These are phyloP conservation scores for Parazoanthus atlanticus DNA, from an alignment of 92 coral and sea anemone species.

Conservation along the genomic window DNA sequence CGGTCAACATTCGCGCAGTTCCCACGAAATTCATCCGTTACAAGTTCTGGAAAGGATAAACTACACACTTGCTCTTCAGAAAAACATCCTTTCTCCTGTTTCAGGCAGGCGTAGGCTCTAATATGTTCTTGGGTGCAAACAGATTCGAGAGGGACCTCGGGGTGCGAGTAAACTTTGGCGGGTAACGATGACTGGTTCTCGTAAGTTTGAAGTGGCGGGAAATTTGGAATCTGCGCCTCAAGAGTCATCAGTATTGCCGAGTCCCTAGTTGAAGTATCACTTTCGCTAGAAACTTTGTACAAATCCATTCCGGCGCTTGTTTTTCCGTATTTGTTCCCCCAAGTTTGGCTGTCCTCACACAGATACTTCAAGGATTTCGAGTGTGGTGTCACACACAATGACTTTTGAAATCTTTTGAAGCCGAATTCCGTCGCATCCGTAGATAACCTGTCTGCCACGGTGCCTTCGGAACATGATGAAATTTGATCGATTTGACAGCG, in stretches of 20 bases:
- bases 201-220: constrained; percentile 31
- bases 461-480: not conserved
- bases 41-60: not conserved
- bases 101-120: not conserved
- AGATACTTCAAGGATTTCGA: not conserved
- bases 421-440: not conserved
- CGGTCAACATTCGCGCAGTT: not conserved
- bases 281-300: not conserved
- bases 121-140: not conserved
- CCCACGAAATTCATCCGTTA: not conserved
- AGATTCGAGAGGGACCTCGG: not conserved
- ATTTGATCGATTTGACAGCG: not conserved
- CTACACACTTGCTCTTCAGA: not conserved
- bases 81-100: not conserved
- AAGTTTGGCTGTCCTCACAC: not conserved
- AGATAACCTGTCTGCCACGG: not conserved
- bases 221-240: constrained; percentile 19
- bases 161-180: not conserved
- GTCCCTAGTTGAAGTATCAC: not conserved
- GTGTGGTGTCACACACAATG: not conserved
- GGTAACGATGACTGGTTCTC: not conserved
- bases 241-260: not conserved
- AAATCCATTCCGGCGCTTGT: not conserved
- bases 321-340: not conserved
- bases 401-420: not conserved